Conservation (phyloP, 2,888 invertebrate species). For the Pseudococcus longispinus region DNA sequence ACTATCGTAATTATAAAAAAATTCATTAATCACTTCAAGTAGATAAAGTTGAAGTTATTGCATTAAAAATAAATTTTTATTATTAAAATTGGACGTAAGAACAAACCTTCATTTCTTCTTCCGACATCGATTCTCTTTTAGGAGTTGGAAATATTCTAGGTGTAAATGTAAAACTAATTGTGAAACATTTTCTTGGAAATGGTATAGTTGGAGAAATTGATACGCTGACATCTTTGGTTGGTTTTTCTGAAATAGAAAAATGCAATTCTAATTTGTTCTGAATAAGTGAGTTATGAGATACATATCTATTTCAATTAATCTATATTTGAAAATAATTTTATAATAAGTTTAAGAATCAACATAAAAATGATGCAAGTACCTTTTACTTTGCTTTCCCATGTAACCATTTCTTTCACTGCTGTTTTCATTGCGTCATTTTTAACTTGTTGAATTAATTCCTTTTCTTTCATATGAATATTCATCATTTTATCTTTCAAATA, state of each 20-base stretch:
- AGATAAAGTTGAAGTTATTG: no score
- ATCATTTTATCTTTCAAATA: slow-evolving; percentile 33
- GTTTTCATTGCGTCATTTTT: slow-evolving; percentile 4
- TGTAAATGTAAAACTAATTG: slow-evolving; percentile 75
- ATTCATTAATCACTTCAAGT: not conserved
- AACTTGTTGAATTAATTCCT: slow-evolving; percentile 2
- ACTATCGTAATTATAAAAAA: slow-evolving; percentile 63
- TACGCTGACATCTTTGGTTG: not conserved
- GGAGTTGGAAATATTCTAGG: slow-evolving; percentile 82
- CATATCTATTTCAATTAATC: no score
- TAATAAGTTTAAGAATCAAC: no score
- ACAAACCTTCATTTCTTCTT: slow-evolving; percentile 78
- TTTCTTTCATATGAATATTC: slow-evolving; percentile 22
- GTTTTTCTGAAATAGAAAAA: not conserved
- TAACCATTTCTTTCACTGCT: slow-evolving; percentile 1
- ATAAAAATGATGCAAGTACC: not conserved
- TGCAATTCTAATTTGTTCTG: not conserved
- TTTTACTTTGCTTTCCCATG: not conserved
- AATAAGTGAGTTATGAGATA: no score
- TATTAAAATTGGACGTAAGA: no score
- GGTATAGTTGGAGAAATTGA: slow-evolving; percentile 64
- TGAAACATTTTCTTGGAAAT: slow-evolving; percentile 67
- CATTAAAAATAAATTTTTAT: no score
- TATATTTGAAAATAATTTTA: no score
- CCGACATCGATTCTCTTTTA: slow-evolving; percentile 74